Percentiles rank a stretch among this genome's conserved stretches.
These are phyloP conservation scores for Falco columbarius DNA, from an alignment of 2,797 vertebrate genomes.

Conservation along the genomic window DNA sequence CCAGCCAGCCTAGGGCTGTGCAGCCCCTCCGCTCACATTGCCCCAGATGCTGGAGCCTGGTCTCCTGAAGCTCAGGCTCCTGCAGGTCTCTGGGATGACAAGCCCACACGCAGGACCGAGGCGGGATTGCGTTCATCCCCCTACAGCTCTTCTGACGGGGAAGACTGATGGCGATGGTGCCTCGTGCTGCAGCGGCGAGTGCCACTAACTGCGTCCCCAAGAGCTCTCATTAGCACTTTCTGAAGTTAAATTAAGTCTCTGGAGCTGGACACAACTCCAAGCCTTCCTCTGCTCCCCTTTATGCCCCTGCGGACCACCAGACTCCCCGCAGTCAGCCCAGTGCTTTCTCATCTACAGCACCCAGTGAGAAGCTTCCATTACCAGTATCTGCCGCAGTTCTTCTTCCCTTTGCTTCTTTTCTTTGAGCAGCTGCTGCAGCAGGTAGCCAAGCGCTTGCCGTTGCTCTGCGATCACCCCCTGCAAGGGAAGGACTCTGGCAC, in stretches of 20 bases:
- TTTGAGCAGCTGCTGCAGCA: constrained; percentile 94
- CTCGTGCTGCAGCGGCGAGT: background rate
- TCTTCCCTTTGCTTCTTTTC: constrained; percentile 90
- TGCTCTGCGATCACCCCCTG: constrained; percentile 88
- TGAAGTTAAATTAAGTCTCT: background rate
- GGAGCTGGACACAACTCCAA: background rate
- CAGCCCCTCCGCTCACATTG: background rate
- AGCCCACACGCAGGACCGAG: accelerated
- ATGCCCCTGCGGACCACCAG: accelerated
- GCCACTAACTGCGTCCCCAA: background rate
- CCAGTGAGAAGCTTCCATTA: constrained; percentile 34
- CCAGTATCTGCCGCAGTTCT: constrained; percentile 89
- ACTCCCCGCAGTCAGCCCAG: background rate
- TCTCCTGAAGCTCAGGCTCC: background rate
- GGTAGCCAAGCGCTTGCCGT: constrained; percentile 81
- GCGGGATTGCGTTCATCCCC: background rate
- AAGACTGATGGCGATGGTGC: background rate
- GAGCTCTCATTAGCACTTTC: accelerated
- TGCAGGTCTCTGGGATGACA: background rate
- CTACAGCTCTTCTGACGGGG: accelerated
- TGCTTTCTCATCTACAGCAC: background rate
- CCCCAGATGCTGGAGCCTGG: background rate
- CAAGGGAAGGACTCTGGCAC: constrained; percentile 30
- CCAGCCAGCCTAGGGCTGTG: background rate
- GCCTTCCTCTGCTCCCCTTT: background rate